Conservation (phyloP, 2,888 invertebrate genomes). For the Drosophila birchii region DNA sequence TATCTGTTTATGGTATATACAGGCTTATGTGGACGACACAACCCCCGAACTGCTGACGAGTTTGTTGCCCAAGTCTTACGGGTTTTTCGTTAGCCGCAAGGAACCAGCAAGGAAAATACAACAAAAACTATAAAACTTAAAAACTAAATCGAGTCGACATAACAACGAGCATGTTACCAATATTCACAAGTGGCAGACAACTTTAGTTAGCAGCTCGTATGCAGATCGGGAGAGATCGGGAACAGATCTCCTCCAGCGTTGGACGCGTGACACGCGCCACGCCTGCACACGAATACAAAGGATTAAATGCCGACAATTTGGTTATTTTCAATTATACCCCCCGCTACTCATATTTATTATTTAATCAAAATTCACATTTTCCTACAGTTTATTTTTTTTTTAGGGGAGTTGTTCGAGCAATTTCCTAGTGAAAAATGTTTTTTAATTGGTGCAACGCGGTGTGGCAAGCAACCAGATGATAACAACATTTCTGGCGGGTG, state of each 20-base stretch:
- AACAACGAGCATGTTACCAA: conserved; percentile 59
- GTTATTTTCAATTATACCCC: conserved; percentile 65
- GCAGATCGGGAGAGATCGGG: conserved; percentile 36
- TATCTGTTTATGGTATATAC: conserved; percentile 6
- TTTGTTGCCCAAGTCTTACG: conserved; percentile 70
- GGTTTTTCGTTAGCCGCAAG: conserved; percentile 53
- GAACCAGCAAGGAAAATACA: conserved; percentile 23
- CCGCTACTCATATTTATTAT: conserved; percentile 60
- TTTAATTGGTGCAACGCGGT: conserved; percentile 66
- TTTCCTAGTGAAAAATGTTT: conserved; percentile 75
- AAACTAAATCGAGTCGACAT: conserved; percentile 71
- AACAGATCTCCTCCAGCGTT: conserved; percentile 37
- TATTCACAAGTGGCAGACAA: conserved; percentile 45
- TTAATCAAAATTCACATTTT: conserved; percentile 61
- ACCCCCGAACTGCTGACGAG: conserved; percentile 66
- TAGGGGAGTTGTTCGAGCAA: conserved; percentile 25
- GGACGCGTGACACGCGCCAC: conserved; percentile 32
- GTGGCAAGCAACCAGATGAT: conserved; percentile 59
- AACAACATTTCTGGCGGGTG: conserved; percentile 48
- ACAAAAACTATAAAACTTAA: conserved; percentile 64
- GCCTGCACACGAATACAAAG: conserved; percentile 13
- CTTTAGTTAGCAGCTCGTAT: conserved; percentile 39
- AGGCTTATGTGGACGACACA: conserved; percentile 36
- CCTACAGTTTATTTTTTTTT: conserved; percentile 13
- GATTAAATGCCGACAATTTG: conserved; percentile 23